phyloP scores from a whole-genome alignment of 1,140 invertebrate species.

The Euura saliciscinereae region DNA sequence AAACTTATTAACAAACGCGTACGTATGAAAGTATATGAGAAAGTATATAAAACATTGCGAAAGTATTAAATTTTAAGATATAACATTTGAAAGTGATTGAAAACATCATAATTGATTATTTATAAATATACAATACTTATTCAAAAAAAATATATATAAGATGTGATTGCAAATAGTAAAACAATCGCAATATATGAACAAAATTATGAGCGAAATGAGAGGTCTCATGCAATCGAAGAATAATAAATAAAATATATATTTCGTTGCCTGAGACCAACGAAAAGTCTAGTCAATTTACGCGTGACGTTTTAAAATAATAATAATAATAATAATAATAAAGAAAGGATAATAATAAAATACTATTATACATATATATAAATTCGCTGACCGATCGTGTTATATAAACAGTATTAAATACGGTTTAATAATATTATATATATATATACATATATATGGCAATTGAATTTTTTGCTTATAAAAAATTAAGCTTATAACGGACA shows the following conservation, averaged over 20 bases:
- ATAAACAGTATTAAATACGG: slow-evolving; percentile 38
- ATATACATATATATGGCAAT: slow-evolving; percentile 19
- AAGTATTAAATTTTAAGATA: slow-evolving; percentile 8
- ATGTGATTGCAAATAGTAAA: slow-evolving; percentile 1
- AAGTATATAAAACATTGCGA: background rate
- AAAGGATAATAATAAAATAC: slow-evolving; percentile 19
- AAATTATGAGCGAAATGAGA: background rate
- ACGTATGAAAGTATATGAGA: background rate
- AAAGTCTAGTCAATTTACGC: slow-evolving; percentile 54
- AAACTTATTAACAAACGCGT: too few relatives aligned
- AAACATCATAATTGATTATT: background rate
- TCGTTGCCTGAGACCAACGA: slow-evolving; percentile 32
- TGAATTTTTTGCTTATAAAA: background rate
- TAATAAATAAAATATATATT: slow-evolving; percentile 4
- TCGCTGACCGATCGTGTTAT: slow-evolving; percentile 1
- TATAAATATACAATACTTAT: background rate
- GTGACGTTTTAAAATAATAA: slow-evolving; percentile 45
- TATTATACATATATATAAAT: slow-evolving; percentile 21
- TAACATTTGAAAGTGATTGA: slow-evolving; percentile 1
- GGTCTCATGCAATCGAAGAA: slow-evolving; percentile 1
- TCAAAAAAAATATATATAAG: background rate
- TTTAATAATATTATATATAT: slow-evolving; percentile 29
- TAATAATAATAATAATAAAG: background rate
- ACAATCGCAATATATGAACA: background rate
- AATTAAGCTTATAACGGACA: background rate